A percentile compares a stretch with the other conserved stretches of the same genome.
phyloP scores from a whole-genome alignment of 2,113 vertebrate genomes.

The Trogon melanurus region DNA sequence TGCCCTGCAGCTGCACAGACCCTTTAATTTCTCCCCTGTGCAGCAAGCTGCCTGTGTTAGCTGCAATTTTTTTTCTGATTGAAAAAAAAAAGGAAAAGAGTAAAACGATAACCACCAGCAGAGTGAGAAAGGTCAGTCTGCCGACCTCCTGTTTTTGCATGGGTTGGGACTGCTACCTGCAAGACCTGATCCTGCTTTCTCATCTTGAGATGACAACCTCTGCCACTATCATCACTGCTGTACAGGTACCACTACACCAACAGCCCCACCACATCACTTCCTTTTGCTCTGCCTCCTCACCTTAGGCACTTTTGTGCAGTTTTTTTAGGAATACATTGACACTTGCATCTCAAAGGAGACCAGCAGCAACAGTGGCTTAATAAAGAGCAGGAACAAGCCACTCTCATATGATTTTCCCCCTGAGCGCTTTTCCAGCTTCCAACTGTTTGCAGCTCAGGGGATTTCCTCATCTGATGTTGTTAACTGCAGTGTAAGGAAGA shows the following conservation, averaged over 20 bases:
- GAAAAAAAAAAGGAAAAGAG: not conserved
- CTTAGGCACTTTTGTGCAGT: not conserved
- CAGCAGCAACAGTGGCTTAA: not conserved
- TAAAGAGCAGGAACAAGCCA: not conserved
- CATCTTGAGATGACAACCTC: not conserved
- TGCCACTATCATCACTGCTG: not conserved
- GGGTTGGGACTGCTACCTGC: not conserved
- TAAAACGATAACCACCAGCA: not conserved
- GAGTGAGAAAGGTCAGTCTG: not conserved
- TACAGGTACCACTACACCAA: not conserved
- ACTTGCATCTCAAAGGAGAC: not conserved
- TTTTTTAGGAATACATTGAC: not conserved
- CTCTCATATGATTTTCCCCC: not conserved
- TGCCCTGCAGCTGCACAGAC: not conserved
- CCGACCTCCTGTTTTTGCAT: not conserved
- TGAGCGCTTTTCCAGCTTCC: conserved; percentile 42
- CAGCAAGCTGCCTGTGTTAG: not conserved
- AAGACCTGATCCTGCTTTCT: not conserved
- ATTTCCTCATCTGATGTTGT: conserved; percentile 39
- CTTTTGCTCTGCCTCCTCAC: not conserved
- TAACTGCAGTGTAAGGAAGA: not conserved
- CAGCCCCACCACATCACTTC: not conserved
- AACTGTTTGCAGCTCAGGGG: conserved; percentile 28
- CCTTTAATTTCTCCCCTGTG: not conserved
- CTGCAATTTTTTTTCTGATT: not conserved